Percentiles rank a stretch among this genome's conserved stretches.
Conservation (phyloP, 1,140 invertebrate genomes). For the Penaeus vannamei region DNA sequence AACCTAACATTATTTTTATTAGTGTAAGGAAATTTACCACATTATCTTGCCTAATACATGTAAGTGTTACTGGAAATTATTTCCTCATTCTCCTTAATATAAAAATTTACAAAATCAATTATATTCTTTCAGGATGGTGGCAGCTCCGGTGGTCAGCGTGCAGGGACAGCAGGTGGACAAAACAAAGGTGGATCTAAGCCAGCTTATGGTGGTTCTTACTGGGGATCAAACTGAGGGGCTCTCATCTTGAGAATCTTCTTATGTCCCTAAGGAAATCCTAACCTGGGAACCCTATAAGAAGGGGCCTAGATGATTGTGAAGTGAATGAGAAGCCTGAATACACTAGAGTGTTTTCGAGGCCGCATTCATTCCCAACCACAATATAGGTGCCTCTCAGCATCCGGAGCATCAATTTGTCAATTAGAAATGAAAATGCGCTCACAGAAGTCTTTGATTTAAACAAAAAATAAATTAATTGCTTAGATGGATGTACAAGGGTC, state of each 20-base stretch:
- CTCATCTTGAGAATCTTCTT: slow-evolving; percentile 25
- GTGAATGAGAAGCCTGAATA: too few species aligned
- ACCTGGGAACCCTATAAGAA: slow-evolving; percentile 29
- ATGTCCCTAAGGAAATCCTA: background rate
- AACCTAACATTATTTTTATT: too few species aligned
- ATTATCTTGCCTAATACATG: too few species aligned
- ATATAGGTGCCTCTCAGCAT: slow-evolving; percentile 59
- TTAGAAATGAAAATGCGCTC: slow-evolving; percentile 66
- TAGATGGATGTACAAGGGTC: slow-evolving; percentile 62
- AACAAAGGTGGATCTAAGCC: slow-evolving; percentile 78
- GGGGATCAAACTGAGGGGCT: slow-evolving; percentile 68
- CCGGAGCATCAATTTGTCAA: slow-evolving; percentile 61
- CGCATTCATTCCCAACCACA: slow-evolving; percentile 47
- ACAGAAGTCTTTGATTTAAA: slow-evolving; percentile 59
- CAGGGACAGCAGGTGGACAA: slow-evolving; percentile 79
- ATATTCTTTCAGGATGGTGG: slow-evolving; percentile 76
- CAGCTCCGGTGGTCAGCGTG: slow-evolving; percentile 79
- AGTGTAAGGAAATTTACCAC: too few species aligned
- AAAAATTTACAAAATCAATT: slow-evolving; percentile 69
- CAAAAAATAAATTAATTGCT: slow-evolving; percentile 4
- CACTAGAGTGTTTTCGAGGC: slow-evolving; percentile 28
- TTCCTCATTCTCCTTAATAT: too few species aligned
- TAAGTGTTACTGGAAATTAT: too few species aligned
- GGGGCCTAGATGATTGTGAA: background rate
- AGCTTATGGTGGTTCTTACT: slow-evolving; percentile 72